Evolutionary conservation across 2,113 vertebrate genomes (phyloP), one percentile per base, ranked within the genome.

Genomic region (Cheirogaleus medius): DNA sequence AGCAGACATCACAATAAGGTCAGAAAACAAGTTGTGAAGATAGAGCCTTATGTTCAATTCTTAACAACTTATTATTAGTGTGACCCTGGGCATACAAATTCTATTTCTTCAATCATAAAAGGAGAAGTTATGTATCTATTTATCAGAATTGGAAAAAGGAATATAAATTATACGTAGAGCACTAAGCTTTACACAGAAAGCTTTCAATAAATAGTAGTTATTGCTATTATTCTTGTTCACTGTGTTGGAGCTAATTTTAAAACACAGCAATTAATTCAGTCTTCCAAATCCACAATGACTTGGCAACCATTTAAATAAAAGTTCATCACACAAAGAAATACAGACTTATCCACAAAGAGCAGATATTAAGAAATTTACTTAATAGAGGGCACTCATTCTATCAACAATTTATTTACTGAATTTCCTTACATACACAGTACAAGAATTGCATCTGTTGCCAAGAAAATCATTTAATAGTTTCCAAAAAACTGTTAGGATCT

Each of bases 251-350:
- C n/a, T 82, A 13, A 81, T 68, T 74, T 93, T 42, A 95, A 92
- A 89, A 87, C 47, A 80, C 0, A 7, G 13, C 52, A 54, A 77
- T 83, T 87, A 90, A 49, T 76, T 90, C 42, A 68, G 58, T 47
- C 74, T 82, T 86, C 39, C 56, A 93, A 85, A 81, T 81, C n/a
- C 74, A 76, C 54, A 63, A 89, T 58, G 21, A 95, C 25, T 17
- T 82, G n/a, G n/a, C 58, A 93, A 32, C 37, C 81, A 56, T 69
- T 87, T 76, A 93, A 93, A 93, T 18, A 86, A 49, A 86, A 90
- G 23, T 74, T 44, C 37, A 86, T n/a, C 64, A 84, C 29, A 42
- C 12, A 96, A 78, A 47, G 42, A 94, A 84, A 88, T 29, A 56
- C 20, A 74, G 21, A 77, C n/a, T 64, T 71, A 56, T 47, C 32